Evolutionary conservation across 2,797 vertebrate genomes (phyloP).

Genomic region (Tympanoctomys barrerae): DNA sequence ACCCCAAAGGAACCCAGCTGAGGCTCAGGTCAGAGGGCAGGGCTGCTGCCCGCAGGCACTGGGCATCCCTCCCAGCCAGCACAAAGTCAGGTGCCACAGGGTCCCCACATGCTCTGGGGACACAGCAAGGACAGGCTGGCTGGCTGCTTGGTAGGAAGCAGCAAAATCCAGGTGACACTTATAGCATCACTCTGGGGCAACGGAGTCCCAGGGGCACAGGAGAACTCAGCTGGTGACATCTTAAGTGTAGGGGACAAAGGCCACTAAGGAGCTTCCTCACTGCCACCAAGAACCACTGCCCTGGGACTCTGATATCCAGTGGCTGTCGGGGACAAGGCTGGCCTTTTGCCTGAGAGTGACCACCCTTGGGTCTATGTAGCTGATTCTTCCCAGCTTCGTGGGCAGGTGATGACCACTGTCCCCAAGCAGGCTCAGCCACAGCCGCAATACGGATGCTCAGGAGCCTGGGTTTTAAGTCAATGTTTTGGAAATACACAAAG

Average conservation of each 20-base stretch:
- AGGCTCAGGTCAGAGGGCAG: not conserved
- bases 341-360: not conserved
- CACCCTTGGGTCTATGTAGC: not conserved
- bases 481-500: not conserved
- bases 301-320: not conserved
- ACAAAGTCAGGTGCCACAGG: fast-evolving
- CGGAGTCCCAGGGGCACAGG: not conserved
- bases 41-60: not conserved
- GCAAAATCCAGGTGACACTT: not conserved
- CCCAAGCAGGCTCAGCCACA: not conserved
- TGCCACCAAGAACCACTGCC: not conserved
- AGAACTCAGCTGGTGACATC: not conserved
- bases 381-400: not conserved
- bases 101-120: not conserved
- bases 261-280: not conserved
- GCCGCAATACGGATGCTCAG: not conserved
- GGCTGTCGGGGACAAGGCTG: not conserved
- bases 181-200: not conserved
- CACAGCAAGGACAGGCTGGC: not conserved
- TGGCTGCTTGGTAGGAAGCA: not conserved
- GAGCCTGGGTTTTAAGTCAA: not conserved
- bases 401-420: fast-evolving
- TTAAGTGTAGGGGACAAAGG: not conserved
- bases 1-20: not conserved
- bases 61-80: fast-evolving